Conservation (phyloP, 2,888 invertebrate genomes). For the Acanthosepion pharaonis region DNA sequence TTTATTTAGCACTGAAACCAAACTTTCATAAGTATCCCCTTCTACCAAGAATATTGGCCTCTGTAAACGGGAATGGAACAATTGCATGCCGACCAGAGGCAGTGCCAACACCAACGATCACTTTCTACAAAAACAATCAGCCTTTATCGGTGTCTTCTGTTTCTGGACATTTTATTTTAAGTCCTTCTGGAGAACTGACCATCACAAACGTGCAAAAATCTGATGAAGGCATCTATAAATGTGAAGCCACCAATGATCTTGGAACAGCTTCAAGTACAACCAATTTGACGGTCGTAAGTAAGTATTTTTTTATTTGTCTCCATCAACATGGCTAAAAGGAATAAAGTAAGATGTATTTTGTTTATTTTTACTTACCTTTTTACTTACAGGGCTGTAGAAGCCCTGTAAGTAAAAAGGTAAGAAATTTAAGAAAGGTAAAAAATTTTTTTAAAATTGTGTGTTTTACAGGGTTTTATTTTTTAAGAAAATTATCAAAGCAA, state of each 20-base stretch:
- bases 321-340: not conserved
- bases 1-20: conserved; percentile 79
- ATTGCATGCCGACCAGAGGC: conserved; percentile 94
- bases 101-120: conserved; percentile 79
- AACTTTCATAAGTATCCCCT: conserved; percentile 91
- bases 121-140: conserved; percentile 53
- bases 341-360: too few species aligned
- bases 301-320: conserved; percentile 46
- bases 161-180: conserved; percentile 77
- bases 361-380: too few species aligned
- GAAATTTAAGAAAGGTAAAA: too few species aligned
- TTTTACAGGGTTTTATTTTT: too few species aligned
- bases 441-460: too few species aligned
- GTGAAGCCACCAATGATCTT: conserved; percentile 79
- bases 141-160: conserved; percentile 51
- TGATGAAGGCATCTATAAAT: conserved; percentile 89
- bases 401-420: too few species aligned
- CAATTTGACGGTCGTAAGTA: conserved; percentile 58
- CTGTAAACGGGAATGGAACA: conserved; percentile 91
- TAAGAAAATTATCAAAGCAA: too few species aligned
- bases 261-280: conserved; percentile 60
- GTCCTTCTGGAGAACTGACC: conserved; percentile 78
- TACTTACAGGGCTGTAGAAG: too few species aligned
- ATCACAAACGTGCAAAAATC: conserved; percentile 82
- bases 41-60: conserved; percentile 91